These are phyloP conservation scores for Prorops nasuta DNA, from an alignment of 1,140 invertebrate species.

Conservation along the genomic window DNA sequence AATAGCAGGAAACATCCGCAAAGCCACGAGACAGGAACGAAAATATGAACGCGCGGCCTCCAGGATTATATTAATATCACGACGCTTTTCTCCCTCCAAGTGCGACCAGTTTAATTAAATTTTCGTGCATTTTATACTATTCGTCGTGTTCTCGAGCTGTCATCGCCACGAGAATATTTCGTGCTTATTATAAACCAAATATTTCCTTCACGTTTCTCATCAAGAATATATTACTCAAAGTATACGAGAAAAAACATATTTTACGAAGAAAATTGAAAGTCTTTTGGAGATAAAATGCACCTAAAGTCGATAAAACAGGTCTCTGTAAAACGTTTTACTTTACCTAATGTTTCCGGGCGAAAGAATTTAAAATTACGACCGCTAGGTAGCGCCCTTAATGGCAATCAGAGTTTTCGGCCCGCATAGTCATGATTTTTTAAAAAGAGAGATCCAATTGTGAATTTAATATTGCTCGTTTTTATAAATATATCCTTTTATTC, in stretches of 20 bases:
- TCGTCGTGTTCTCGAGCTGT: constrained; percentile 18
- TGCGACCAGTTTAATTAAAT: constrained; percentile 44
- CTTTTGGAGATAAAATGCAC: too few species aligned
- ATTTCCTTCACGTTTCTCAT: too few species aligned
- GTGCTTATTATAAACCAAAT: constrained; percentile 17
- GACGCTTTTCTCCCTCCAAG: constrained; percentile 19
- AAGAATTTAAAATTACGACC: too few species aligned
- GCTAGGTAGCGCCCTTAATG: too few species aligned
- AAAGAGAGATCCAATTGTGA: too few species aligned
- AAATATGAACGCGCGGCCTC: constrained; percentile 33
- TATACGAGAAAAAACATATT: too few species aligned
- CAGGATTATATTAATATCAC: constrained; percentile 49
- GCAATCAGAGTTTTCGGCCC: too few species aligned
- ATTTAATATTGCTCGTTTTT: too few species aligned
- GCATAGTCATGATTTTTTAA: too few species aligned
- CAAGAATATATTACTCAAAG: background rate
- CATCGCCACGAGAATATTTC: constrained; percentile 13
- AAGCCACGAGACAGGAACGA: constrained; percentile 30
- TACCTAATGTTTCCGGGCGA: too few species aligned
- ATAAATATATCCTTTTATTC: too few species aligned
- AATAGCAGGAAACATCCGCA: constrained; percentile 3
- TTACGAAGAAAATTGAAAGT: too few species aligned
- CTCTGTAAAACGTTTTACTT: constrained; percentile 17
- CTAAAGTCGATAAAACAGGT: constrained; percentile 33
- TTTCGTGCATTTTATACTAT: constrained; percentile 39